These are phyloP conservation scores for Hydrotaea cyrtoneurina DNA, from an alignment of 2,888 invertebrate genomes.

Conservation along the genomic window DNA sequence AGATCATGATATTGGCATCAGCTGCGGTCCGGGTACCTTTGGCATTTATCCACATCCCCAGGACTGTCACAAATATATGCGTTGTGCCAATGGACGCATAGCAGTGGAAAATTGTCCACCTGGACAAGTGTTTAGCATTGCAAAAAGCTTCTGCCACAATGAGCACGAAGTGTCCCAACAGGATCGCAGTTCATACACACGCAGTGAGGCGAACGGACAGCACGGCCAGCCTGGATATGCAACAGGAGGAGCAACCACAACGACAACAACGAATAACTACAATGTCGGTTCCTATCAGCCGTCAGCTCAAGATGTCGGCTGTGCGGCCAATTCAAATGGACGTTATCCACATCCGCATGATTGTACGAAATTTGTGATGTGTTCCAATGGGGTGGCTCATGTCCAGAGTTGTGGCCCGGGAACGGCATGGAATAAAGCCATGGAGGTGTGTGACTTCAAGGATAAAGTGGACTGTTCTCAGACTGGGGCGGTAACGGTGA, in stretches of 20 bases:
- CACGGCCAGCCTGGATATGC: conserved; percentile 22
- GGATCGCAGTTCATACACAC: conserved; percentile 57
- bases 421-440: conserved; percentile 83
- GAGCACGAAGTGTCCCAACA: conserved; percentile 81
- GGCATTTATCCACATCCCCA: conserved; percentile 83
- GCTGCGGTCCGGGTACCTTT: conserved; percentile 81
- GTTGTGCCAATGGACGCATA: conserved; percentile 82
- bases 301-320: conserved; percentile 61
- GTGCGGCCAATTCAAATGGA: conserved; percentile 82
- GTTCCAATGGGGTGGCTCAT: conserved; percentile 82
- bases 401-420: conserved; percentile 84
- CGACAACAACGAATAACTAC: conserved; percentile 5
- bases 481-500: background rate
- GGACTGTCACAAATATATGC: conserved; percentile 84
- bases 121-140: conserved; percentile 84
- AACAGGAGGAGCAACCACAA: background rate
- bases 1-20: conserved; percentile 55
- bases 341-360: conserved; percentile 82
- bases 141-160: conserved; percentile 82
- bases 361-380: conserved; percentile 84
- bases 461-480: conserved; percentile 81
- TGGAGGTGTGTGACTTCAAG: conserved; percentile 83
- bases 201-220: background rate
- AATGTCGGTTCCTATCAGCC: conserved; percentile 4
- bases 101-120: conserved; percentile 83